These are phyloP conservation scores for Drosophila nigricruria DNA, from an alignment of 2,888 invertebrate genomes.

Conservation along the genomic window DNA sequence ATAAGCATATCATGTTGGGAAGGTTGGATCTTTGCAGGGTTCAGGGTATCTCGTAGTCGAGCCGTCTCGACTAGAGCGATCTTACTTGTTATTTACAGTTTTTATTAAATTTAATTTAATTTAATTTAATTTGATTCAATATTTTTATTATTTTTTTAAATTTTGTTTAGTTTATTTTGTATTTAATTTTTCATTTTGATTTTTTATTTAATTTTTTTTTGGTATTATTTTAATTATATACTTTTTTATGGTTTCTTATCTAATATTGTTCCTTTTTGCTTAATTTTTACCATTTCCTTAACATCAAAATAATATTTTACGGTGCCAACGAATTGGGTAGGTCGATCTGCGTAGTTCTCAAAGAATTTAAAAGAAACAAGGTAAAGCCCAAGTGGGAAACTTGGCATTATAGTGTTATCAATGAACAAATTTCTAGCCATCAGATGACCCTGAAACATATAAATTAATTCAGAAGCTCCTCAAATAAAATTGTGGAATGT, in stretches of 20 bases:
- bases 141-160: no score
- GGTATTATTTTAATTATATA: background rate
- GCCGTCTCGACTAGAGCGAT: no score
- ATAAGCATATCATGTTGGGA: no score
- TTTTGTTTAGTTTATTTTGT: no score
- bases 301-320: conserved; percentile 35
- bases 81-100: no score
- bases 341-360: conserved; percentile 2
- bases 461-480: background rate
- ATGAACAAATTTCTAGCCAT: conserved; percentile 15
- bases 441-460: conserved; percentile 25
- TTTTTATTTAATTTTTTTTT: background rate
- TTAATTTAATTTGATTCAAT: no score
- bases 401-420: conserved; percentile 19
- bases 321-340: background rate
- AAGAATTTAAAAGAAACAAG: background rate
- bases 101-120: no score
- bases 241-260: no score
- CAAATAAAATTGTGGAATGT: background rate
- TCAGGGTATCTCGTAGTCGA: no score
- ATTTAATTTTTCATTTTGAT: no score
- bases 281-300: conserved; percentile 9
- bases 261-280: background rate
- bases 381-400: conserved; percentile 32
- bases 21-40: no score